Conservation (phyloP, 2,888 invertebrate genomes). For the Tillus elongatus region DNA sequence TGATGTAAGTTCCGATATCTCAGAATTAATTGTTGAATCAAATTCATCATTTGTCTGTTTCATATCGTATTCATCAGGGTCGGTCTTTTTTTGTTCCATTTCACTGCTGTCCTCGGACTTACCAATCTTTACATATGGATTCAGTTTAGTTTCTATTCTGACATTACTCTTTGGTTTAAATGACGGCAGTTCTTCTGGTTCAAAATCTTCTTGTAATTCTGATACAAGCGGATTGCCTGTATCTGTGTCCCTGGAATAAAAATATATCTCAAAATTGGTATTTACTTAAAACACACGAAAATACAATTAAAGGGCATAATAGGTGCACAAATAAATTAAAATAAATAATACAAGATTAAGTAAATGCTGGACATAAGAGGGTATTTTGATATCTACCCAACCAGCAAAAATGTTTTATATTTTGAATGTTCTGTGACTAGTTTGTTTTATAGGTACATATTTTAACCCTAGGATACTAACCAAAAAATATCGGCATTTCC, state of each 20-base stretch:
- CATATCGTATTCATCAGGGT: slow-evolving; percentile 39
- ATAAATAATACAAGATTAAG: too few relatives aligned
- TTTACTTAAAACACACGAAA: slow-evolving; percentile 7
- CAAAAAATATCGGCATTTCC: too few relatives aligned
- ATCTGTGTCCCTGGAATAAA: slow-evolving; percentile 53
- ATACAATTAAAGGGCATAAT: slow-evolving; percentile 2
- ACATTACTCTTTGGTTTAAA: slow-evolving; percentile 36
- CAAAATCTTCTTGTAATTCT: slow-evolving; percentile 75
- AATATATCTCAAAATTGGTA: too few relatives aligned
- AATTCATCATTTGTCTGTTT: slow-evolving; percentile 42
- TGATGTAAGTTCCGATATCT: slow-evolving; percentile 41
- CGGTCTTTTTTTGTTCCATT: slow-evolving; percentile 28
- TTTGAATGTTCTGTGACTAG: too few relatives aligned
- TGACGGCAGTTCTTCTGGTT: slow-evolving; percentile 49
- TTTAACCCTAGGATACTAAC: too few relatives aligned
- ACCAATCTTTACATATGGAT: slow-evolving; percentile 17
- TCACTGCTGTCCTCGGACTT: slow-evolving; percentile 29
- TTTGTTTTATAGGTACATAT: too few relatives aligned
- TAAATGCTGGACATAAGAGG: too few relatives aligned
- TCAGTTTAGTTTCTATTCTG: slow-evolving; percentile 27
- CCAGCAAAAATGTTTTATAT: too few relatives aligned
- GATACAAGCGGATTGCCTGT: slow-evolving; percentile 72
- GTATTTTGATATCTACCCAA: too few relatives aligned
- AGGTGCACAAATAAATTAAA: too few relatives aligned
- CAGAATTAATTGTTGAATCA: slow-evolving; percentile 41